Percentiles rank a stretch among this genome's conserved stretches.
These are phyloP conservation scores for Puffinus mauretanicus DNA, from an alignment of 2,113 vertebrate genomes.

Conservation along the genomic window DNA sequence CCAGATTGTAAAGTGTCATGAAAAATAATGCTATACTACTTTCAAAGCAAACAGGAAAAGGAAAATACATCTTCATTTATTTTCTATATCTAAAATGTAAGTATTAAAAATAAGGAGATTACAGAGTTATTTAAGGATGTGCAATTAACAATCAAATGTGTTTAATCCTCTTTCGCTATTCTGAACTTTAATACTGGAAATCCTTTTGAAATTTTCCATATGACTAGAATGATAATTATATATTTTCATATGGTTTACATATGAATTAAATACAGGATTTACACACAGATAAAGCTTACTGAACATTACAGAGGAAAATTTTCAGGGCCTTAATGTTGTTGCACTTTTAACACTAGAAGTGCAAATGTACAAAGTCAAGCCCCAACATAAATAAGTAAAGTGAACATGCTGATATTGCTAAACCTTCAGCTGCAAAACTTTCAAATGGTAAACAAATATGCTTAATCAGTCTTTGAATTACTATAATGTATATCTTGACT, in stretches of 20 bases:
- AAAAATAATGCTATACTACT: neutral
- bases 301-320: neutral
- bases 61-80: neutral
- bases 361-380: neutral
- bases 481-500: neutral
- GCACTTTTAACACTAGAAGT: neutral
- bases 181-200: slow-evolving; percentile 1
- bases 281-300: neutral
- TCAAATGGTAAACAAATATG: neutral
- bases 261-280: slow-evolving; percentile 4
- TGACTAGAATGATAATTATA: neutral
- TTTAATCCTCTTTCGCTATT: slow-evolving; percentile 22
- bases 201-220: neutral
- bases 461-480: neutral
- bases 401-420: neutral
- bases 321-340: neutral
- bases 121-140: neutral
- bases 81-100: neutral
- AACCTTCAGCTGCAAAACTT: neutral
- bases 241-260: slow-evolving; percentile 19
- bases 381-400: neutral
- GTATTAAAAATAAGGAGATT: slow-evolving; percentile 24
- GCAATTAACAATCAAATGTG: neutral
- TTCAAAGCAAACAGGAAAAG: neutral
- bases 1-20: neutral